Evolutionary conservation across 2,113 vertebrate species (phyloP).

Genomic region (Struthio camelus): DNA sequence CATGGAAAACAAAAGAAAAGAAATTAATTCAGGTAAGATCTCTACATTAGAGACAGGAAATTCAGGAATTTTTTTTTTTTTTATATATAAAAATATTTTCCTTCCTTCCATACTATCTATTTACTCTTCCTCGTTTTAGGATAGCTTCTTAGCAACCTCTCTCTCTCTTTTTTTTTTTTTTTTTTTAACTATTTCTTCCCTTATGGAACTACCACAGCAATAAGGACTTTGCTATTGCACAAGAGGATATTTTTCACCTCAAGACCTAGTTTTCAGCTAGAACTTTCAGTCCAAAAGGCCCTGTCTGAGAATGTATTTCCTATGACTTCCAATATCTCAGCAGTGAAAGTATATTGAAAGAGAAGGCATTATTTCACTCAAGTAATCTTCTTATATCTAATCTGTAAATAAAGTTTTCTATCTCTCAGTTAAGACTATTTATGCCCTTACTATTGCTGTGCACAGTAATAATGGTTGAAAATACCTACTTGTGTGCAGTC

Average conservation of each 20-base stretch:
- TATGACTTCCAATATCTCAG: not conserved
- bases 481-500: not conserved
- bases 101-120: not conserved
- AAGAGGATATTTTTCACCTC: not conserved
- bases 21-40: not conserved
- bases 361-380: not conserved
- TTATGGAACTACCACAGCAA: not conserved
- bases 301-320: not conserved
- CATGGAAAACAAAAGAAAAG: not conserved
- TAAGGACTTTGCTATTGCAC: not conserved
- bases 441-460: not conserved
- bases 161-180: not conserved
- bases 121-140: not conserved
- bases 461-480: too few species aligned
- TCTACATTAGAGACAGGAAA: not conserved
- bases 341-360: not conserved
- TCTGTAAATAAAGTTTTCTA: not conserved
- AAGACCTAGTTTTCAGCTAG: not conserved
- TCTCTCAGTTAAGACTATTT: not conserved
- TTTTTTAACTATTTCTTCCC: too few species aligned
- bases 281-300: not conserved
- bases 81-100: not conserved
- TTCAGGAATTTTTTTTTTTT: not conserved
- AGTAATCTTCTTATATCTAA: not conserved
- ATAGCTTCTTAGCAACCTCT: not conserved